Evolutionary conservation across 1,140 invertebrate genomes (phyloP).

Genomic region (Drosophila mayri): DNA sequence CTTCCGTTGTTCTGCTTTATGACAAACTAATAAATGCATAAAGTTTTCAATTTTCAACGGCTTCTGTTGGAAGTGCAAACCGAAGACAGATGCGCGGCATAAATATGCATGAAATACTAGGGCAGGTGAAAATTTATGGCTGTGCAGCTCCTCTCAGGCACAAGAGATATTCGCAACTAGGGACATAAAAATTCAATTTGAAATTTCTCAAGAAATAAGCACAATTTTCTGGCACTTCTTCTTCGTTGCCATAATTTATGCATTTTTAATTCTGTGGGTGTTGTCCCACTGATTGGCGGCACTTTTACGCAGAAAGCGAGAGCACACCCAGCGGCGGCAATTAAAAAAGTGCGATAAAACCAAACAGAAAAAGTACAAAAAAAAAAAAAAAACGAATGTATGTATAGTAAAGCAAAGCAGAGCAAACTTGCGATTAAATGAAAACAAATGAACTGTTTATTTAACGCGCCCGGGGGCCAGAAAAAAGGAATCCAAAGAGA

Average conservation of each 20-base stretch:
- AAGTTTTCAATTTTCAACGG: conserved; percentile 74
- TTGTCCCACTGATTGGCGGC: conserved; percentile 79
- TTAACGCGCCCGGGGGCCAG: conserved; percentile 65
- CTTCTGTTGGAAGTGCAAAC: conserved; percentile 62
- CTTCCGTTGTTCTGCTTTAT: conserved; percentile 65
- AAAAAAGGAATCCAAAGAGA: conserved; percentile 32
- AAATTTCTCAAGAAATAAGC: conserved; percentile 20
- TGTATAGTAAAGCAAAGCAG: conserved; percentile 36
- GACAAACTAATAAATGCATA: conserved; percentile 82
- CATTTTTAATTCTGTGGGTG: conserved; percentile 82
- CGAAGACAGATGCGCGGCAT: conserved; percentile 30
- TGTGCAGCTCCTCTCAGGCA: neutral
- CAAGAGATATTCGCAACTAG: conserved; percentile 22
- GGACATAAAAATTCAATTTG: conserved; percentile 22
- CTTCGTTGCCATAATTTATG: conserved; percentile 68
- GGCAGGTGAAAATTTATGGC: conserved; percentile 42
- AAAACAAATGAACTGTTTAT: conserved; percentile 84
- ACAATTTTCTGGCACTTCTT: conserved; percentile 28
- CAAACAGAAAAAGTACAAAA: conserved; percentile 36
- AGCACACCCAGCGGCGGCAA: conserved; percentile 65
- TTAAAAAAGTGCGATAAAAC: conserved; percentile 67
- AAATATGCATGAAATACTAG: conserved; percentile 29
- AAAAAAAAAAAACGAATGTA: conserved; percentile 18
- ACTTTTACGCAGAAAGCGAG: conserved; percentile 49
- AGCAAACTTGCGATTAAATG: conserved; percentile 74